A percentile compares a stretch with the other conserved stretches of the same genome.
Conservation (phyloP, 1,140 invertebrate species). For the Lepidurus packardi region DNA sequence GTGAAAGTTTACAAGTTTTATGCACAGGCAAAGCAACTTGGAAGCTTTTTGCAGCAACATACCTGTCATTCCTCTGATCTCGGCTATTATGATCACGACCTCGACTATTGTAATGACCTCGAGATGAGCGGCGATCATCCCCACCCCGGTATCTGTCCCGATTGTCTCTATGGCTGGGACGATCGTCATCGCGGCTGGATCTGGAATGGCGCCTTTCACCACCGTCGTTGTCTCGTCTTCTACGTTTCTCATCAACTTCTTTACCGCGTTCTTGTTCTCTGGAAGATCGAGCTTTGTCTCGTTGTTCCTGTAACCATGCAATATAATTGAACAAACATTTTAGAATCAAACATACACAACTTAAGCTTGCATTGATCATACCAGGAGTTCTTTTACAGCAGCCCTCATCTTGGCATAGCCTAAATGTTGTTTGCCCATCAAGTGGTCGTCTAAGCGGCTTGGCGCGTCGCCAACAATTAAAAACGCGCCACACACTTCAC, state of each 20-base stretch:
- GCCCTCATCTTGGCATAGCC: slow-evolving; percentile 70
- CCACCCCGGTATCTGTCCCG: slow-evolving; percentile 9
- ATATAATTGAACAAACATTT: neutral
- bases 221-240: slow-evolving; percentile 27
- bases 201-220: slow-evolving; percentile 24
- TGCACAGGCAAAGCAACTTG: neutral
- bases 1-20: neutral
- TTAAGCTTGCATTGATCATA: slow-evolving; percentile 28
- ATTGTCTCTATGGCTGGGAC: slow-evolving; percentile 21
- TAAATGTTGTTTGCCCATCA: slow-evolving; percentile 74
- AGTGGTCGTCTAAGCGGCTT: slow-evolving; percentile 41
- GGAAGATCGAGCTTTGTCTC: slow-evolving; percentile 30
- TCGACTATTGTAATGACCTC: slow-evolving; percentile 10
- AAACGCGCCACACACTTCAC: slow-evolving; percentile 96
- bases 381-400: slow-evolving; percentile 57
- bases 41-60: neutral
- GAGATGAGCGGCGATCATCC: slow-evolving; percentile 18
- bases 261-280: slow-evolving; percentile 26
- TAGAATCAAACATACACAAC: neutral
- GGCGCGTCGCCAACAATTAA: slow-evolving; percentile 78
- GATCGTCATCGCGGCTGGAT: slow-evolving; percentile 5
- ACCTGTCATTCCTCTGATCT: neutral
- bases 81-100: neutral
- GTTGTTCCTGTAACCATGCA: slow-evolving; percentile 19
- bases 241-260: slow-evolving; percentile 28